Evolutionary conservation across 2,797 vertebrate genomes (phyloP), one percentile per base, ranked within the genome.

Genomic region (Rhinoraja longicauda): DNA sequence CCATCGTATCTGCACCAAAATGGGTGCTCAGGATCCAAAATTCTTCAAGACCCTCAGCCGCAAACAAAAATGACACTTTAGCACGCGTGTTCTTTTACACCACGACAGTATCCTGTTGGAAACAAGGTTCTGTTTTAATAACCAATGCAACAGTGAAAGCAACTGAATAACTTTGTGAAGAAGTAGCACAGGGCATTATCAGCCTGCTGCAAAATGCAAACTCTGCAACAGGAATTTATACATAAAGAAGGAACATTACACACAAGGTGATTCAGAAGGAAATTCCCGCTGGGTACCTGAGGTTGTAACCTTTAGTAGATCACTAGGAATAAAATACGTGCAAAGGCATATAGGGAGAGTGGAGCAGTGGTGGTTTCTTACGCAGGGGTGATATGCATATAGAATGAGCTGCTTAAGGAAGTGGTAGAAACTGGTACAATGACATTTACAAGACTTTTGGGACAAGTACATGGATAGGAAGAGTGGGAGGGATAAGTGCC

Each of bases 1-100:
- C 67, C 90, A 92, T 73, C 75, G 90, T 92, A 92, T 15, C 70
- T 75, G 70, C 72, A 57, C 67, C 72, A 72, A 92, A 7, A 21
- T 4, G 57, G 70, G 70, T 92, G 21, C 90, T 17, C 36, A n/a
- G 13, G 39, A 26, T 75, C 26, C 67, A 17, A 92, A 72, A 36
- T 73, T 92, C 45, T 75, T 26, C 72, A 57, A 75, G 26, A 6
- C 26, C 90, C 45, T 72, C 70, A 75, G 26, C 72, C 24, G 26
- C 39, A n/a, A 92, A 75, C 24, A 91, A 70, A 45, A 73, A 24
- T 26, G 21, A 70, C 29, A 75, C 26, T 32, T 32, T 59, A 86
- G 57, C 57, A 86, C 13, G 59, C 2, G 32, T n/a, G n/a, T 36
- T 75, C 39, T 57, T 92, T 57, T 75, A 92, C 70, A 92, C 19